phyloP scores from a whole-genome alignment of 1,140 invertebrate genomes.

The Orius laevigatus region DNA sequence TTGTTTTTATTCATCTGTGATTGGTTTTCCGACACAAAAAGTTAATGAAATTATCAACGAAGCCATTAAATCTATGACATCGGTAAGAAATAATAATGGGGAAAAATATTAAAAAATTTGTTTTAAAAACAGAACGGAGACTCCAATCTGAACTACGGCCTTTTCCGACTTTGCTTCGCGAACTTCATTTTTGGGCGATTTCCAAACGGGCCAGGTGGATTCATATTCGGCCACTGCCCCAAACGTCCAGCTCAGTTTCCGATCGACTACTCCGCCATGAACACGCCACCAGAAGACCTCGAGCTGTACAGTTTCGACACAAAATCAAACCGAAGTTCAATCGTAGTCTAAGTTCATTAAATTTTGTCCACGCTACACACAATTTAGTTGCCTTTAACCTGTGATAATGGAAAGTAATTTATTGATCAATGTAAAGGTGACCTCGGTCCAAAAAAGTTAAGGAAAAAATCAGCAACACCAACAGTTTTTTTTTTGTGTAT shows the following conservation, averaged over 20 bases:
- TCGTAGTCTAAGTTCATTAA: constrained; percentile 35
- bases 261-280: constrained; percentile 54
- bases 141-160: constrained; percentile 39
- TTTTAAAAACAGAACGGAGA: constrained; percentile 42
- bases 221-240: constrained; percentile 43
- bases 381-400: too few relatives aligned
- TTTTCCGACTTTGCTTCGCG: constrained; percentile 48
- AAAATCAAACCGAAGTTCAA: constrained; percentile 44
- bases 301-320: constrained; percentile 50
- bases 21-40: constrained; percentile 38
- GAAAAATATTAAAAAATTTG: constrained; percentile 1
- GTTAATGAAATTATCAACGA: constrained; percentile 44
- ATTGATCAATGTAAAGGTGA: too few relatives aligned
- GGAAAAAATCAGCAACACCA: too few relatives aligned
- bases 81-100: constrained; percentile 31
- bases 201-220: constrained; percentile 54
- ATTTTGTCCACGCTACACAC: too few relatives aligned
- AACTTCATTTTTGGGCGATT: constrained; percentile 52
- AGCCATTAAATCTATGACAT: constrained; percentile 48
- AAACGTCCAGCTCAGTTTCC: constrained; percentile 41
- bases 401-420: too few relatives aligned
- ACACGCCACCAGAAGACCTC: constrained; percentile 44
- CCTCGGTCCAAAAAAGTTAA: too few relatives aligned
- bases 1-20: constrained; percentile 48
- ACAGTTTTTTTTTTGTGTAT: too few relatives aligned